Base-by-base conservation (phyloP, 2,888 invertebrate species). In the Frankliniella fusca region DNA sequence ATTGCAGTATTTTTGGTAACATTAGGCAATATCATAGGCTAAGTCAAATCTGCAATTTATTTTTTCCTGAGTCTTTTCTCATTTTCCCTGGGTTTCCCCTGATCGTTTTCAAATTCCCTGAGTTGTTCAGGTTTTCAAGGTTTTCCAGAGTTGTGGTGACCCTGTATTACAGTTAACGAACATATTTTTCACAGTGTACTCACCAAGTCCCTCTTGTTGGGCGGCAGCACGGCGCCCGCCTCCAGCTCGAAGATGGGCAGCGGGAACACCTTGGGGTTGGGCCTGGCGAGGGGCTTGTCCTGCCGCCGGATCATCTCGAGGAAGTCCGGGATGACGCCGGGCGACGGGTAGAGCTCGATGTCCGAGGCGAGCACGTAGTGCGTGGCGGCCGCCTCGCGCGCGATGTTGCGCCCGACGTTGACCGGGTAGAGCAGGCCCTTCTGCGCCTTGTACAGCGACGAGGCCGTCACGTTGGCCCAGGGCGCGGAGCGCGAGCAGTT, bases 271-370 rank as follows among this genome's bases (percentile, higher is more conserved):
- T 94, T 93, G 20, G 88, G 90, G 85, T 89, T 92, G 48, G 90
- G 85, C 87, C 91, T 85, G 85, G 89, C 87, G 86, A 94, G 89
- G 82, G 94, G 94, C 81, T 91, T 91, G 84, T 90, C 91, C 85
- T 94, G 93, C 85, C 92, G 91, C 48, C 93, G 92, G 84, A 96
- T 92, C 95, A 97, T 95, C 86, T 94, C 93, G 85, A 97, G 90
- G 89, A 97, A 97, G 87, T 93, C 92, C 48, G 92, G 91, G 82
- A 94, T 93, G 85, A 97, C 88, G 85, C 94, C 92, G 11, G 95
- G 94, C 89, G 94, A 95, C 80, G 97, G 97, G 88, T 97, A 97
- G 83, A 97, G 91, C 88, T 97, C 97, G 86, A 97, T 95, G 87
- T 97, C 97, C 82, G 95, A 95, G 48, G 96, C 93, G 82, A 97